A percentile compares a stretch with the other conserved stretches of the same genome.
phyloP scores from a whole-genome alignment of 2,888 invertebrate genomes.

The Podotricha telesiphe region DNA sequence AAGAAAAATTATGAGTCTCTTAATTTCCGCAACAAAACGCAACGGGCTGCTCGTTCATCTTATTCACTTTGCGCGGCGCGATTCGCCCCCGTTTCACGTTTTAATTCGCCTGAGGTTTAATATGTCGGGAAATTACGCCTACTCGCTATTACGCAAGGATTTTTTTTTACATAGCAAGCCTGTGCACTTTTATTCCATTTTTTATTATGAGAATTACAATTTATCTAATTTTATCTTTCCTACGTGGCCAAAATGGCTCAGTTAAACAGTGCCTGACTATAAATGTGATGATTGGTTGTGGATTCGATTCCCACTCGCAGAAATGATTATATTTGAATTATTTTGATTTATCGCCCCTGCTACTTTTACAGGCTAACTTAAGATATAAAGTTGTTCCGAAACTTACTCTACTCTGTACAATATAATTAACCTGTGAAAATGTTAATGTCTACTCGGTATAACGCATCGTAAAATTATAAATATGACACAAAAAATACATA shows the following conservation, averaged over 20 bases:
- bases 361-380: no score
- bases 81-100: conserved; percentile 31
- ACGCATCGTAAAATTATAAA: no score
- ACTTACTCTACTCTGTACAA: no score
- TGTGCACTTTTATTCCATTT: conserved; percentile 26
- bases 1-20: neutral
- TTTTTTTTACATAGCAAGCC: conserved; percentile 23
- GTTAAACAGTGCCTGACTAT: no score
- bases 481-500: no score
- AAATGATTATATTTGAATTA: no score
- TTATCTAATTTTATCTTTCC: conserved; percentile 19
- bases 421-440: no score
- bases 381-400: neutral
- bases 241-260: neutral
- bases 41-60: conserved; percentile 26
- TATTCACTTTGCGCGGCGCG: conserved; percentile 29
- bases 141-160: conserved; percentile 31
- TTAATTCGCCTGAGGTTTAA: conserved; percentile 30
- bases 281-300: no score
- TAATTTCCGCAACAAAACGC: conserved; percentile 24
- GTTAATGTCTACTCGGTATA: no score
- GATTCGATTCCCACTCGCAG: no score
- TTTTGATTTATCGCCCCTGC: no score
- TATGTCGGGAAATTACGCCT: conserved; percentile 35
- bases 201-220: conserved; percentile 6